These are phyloP conservation scores for Arge pagana DNA, from an alignment of 2,888 invertebrate species.

Conservation along the genomic window DNA sequence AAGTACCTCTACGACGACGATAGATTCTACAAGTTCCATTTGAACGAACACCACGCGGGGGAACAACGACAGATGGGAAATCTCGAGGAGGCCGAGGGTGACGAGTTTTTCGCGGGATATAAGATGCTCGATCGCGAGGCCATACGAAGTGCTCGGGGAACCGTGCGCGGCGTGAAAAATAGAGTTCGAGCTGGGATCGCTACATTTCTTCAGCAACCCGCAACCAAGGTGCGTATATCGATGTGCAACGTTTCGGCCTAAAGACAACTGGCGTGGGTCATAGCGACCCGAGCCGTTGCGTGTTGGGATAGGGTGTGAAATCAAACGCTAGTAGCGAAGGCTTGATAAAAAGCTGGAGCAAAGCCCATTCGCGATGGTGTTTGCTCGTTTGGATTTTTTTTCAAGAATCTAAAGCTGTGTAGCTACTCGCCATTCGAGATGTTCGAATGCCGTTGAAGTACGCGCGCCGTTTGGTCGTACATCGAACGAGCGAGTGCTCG, in stretches of 20 bases:
- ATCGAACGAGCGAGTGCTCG: no score
- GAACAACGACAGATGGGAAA: conserved; percentile 30
- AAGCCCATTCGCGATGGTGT: no score
- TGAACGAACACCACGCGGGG: conserved; percentile 67
- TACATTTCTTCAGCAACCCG: conserved; percentile 87
- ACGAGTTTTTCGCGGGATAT: conserved; percentile 78
- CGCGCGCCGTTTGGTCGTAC: no score
- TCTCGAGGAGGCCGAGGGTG: conserved; percentile 59
- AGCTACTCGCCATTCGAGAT: no score
- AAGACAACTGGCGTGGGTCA: no score
- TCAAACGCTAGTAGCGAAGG: not conserved
- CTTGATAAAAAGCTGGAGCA: no score
- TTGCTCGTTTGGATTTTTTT: no score
- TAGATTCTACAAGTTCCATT: conserved; percentile 81
- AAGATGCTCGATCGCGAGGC: conserved; percentile 76
- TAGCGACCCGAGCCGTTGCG: no score
- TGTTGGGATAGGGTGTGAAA: conserved; percentile 47
- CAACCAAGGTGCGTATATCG: conserved; percentile 72
- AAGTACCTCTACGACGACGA: conserved; percentile 73
- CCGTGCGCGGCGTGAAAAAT: conserved; percentile 92
- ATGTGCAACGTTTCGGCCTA: no score
- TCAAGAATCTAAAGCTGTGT: no score
- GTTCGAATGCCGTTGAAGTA: no score
- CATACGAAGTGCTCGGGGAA: conserved; percentile 89
- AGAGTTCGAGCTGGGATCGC: conserved; percentile 93